These are phyloP conservation scores for Baccha elongata DNA, from an alignment of 2,888 invertebrate genomes.

Conservation along the genomic window DNA sequence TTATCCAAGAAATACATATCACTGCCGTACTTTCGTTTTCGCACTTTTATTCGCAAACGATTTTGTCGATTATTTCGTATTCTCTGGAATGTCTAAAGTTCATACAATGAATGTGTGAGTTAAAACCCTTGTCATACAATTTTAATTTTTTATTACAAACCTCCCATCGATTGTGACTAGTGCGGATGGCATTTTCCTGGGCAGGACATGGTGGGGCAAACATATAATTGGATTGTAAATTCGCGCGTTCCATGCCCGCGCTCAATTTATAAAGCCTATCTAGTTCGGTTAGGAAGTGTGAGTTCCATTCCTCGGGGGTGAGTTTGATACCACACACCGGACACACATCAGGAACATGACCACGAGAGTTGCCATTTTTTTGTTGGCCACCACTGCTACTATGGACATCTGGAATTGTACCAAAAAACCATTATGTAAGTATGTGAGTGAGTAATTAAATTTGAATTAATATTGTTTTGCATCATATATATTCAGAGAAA, in stretches of 20 bases:
- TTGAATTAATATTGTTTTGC: constrained; percentile 59
- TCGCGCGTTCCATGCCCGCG: constrained; percentile 82
- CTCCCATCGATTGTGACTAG: constrained; percentile 86
- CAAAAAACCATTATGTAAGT: neutral
- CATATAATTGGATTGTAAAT: constrained; percentile 81
- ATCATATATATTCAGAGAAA: constrained; percentile 1
- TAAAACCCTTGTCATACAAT: neutral
- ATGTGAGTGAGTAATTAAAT: constrained; percentile 56
- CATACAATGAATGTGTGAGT: neutral
- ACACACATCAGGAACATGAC: constrained; percentile 83
- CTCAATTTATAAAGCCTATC: constrained; percentile 86
- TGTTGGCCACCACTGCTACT: constrained; percentile 67
- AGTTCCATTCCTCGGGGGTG: constrained; percentile 86
- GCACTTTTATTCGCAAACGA: constrained; percentile 86
- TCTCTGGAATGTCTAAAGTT: constrained; percentile 85
- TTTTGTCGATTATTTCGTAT: constrained; percentile 88
- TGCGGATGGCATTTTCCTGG: constrained; percentile 82
- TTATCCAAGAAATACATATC: constrained; percentile 83
- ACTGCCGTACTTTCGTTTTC: constrained; percentile 86
- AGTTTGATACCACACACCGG: constrained; percentile 88
- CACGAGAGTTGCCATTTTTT: constrained; percentile 73
- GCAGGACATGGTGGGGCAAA: constrained; percentile 81
- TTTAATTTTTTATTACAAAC: constrained; percentile 78
- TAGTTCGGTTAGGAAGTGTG: constrained; percentile 87
- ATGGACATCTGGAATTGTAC: constrained; percentile 64